Conservation (phyloP, 2,797 vertebrate genomes). For the Buphagus erythrorhynchus region DNA sequence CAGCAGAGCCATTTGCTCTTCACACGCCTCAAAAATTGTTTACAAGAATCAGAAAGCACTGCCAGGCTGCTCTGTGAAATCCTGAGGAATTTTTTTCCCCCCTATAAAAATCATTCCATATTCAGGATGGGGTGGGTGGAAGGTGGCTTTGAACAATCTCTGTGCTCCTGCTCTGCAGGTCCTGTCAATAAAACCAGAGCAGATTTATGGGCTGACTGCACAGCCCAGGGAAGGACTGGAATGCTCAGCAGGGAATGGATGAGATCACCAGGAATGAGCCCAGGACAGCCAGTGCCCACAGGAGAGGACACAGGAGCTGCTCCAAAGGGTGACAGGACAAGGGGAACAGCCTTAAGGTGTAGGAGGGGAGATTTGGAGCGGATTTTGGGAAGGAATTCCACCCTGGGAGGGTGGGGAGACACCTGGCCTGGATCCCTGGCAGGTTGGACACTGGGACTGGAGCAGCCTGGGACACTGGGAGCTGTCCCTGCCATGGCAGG, state of each 20-base stretch:
- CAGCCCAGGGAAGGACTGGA: neutral
- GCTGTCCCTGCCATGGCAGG: neutral
- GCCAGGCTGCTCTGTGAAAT: neutral
- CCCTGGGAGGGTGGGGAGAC: rapidly evolving
- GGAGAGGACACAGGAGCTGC: neutral
- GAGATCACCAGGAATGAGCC: neutral
- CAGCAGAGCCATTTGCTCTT: constrained; percentile 12
- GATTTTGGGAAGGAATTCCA: neutral
- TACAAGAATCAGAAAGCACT: neutral
- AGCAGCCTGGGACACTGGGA: rapidly evolving
- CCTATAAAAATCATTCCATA: neutral
- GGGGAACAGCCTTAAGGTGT: neutral
- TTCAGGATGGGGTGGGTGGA: neutral
- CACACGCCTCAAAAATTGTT: neutral
- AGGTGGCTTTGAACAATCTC: neutral
- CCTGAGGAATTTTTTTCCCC: neutral
- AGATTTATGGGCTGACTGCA: neutral
- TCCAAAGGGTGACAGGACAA: neutral
- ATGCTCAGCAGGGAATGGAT: rapidly evolving
- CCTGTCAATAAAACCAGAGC: neutral
- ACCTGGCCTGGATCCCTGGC: neutral
- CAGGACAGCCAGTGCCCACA: rapidly evolving
- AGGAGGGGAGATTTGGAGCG: neutral
- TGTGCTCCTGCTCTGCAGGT: neutral
- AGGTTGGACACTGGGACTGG: neutral